Evolutionary conservation across 92 coral and sea anemone species (phyloP), one percentile per base, ranked within the genome.

Genomic region (Epizoanthus fatuus): DNA sequence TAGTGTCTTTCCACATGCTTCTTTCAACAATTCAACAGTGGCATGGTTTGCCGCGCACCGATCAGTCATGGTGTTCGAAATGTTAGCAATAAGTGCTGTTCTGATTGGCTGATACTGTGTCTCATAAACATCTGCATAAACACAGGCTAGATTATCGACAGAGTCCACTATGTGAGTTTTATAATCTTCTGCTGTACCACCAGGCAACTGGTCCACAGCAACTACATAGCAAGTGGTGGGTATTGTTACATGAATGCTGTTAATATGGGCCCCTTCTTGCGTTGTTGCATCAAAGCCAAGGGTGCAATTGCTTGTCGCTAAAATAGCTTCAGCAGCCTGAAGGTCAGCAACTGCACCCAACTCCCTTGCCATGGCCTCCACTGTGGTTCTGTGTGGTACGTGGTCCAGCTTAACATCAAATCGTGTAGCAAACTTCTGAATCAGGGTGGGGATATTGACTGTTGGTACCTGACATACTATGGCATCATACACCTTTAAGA

Each of bases 21-120:
- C 59, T 8, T 73, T 44, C 57, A 73, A 40, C 14, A 73, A 51
- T 29, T 73, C 64, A 39, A 40, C 12, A 11, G 80, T 73, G 12
- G 78, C 49, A 72, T 72, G 78, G 53, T 72, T 72, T 10, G 78
- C 49, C 6, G 63, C 66, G 53, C 65, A 39, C n/a, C 80, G 80
- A 40, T 73, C 80, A 39, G 80, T 73, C 56, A 73, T 11, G 4
- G 56, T 73, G 59, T 73, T 73, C 42, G 80, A 4, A 73, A 73
- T 73, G 80, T 73, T 73, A 10, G 17, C 80, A 44, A 42, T 42
- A 8, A 44, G n/a, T 4, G 14, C 25, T 11, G 37, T 73, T 29
- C 63, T 42, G 25, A 51, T 42, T 0, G n/a, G 19, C 5, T 8
- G 32, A 12, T 29, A 42, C 5, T 73, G 14, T 11, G 55, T 14